Base-by-base conservation (phyloP, 2,888 invertebrate species). In the Ganaspis brasiliensis region DNA sequence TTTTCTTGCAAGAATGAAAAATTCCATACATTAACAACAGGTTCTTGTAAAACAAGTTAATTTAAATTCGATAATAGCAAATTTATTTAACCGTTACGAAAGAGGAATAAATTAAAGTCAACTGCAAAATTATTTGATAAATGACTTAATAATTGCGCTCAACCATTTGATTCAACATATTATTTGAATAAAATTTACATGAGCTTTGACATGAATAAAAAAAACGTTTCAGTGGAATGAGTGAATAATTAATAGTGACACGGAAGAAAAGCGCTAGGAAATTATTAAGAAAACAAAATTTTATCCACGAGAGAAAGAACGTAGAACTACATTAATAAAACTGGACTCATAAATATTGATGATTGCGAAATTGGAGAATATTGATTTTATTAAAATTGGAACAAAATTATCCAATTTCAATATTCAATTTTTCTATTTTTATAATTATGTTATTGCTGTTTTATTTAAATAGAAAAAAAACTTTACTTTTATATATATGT, bases 141-240 rank as follows among this genome's bases (percentile, higher is more conserved):
- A 63, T 63, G 67, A 49, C n/a, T 49, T 45, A 67, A 40, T 63
- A 63, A 67, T 45, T 67, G 24, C 45, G n/a, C 24, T 49, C 10
- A 8, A 49, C n/a, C 67, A 14, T 45, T 45, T 8, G 8, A 67
- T 24, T 45, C 24, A 45, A 67, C 24, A n/a, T 3, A 14, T n/a
- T 9, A 67, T 67, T 45, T 67, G 45, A 67, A 67, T 67, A 67
- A 67, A 67, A 45, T 67, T 40, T 26, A n/a, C 67, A 67, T 67
- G 16, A 26, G 21, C 67, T 49, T 24, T 67, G 45, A n/a, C 3
- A 9, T 10, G 14, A n/a, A 67, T n/a, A 67, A 24, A 45, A 67
- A 5, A 67, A 45, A 45, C 21, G 40, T 63, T 40, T 40, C 63
- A 21, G 2, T 24, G 37, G 63, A 63, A 63, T 63, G 63, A 19